Evolutionary conservation across 2,797 vertebrate species (phyloP), one percentile per base, ranked within the genome.

Genomic region (Spinus pinus): DNA sequence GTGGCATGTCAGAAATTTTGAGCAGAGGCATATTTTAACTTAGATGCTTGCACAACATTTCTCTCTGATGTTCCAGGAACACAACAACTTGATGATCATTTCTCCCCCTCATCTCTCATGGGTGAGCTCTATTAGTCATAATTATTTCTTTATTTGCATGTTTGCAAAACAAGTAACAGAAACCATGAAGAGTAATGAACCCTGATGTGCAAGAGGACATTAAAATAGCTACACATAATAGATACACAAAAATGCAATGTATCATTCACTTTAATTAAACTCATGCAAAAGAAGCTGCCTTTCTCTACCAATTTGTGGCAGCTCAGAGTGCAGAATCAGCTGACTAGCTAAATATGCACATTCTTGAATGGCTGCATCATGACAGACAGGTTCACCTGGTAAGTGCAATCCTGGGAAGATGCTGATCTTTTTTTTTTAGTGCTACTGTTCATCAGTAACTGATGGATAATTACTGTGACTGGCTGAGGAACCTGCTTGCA

Each of bases 101-200:
- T 81, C 56, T 83, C 19, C 27, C 22, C 8, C 20, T 77, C 66
- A 37, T 33, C 42, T 66, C 44, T 79, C 27, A 1, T 37, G 74
- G 30, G 53, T 81, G 15, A 82, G n/a, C 64, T 84, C 27, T 12
- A 17, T 71, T 91, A 85, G 62, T 94, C 56, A 27, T 65, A 64
- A 81, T 84, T 86, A 85, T 73, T 86, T 89, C 54, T 60, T 71
- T 30, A 80, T 61, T 88, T 79, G 47, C 0, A 2, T 41, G n/a
- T 87, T 90, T 85, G 49, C 56, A 66, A 91, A 96, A 88, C 33
- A 83, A 90, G 25, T 69, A 87, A 67, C n/a, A 33, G 61, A 62
- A 93, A 82, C 21, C 2, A 3, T 13, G 16, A 71, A 77, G 15
- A 75, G 22, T 61, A 74, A 78, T 30, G 44, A 89, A 44, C 61